Conservation (phyloP, 2,888 invertebrate genomes). For the Nomada hirtipes region DNA sequence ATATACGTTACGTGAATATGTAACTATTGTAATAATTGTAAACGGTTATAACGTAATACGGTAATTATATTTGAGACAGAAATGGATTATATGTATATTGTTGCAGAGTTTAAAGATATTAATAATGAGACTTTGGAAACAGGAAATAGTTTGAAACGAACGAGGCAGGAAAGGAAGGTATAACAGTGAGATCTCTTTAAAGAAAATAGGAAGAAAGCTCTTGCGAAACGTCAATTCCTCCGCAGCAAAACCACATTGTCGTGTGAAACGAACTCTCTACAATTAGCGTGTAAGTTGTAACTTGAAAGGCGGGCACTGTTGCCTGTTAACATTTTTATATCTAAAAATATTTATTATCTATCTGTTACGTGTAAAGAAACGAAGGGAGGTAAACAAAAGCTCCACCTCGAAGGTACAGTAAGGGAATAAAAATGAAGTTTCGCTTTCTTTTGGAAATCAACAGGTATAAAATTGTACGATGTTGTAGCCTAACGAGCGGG, state of each 20-base stretch:
- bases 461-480: slow-evolving; percentile 24
- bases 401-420: no score
- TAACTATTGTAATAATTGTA: slow-evolving; percentile 13
- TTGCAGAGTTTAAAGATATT: not conserved
- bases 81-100: not conserved
- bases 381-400: no score
- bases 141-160: slow-evolving; percentile 47
- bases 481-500: slow-evolving; percentile 39
- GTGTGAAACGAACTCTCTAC: slow-evolving; percentile 20
- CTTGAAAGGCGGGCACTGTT: slow-evolving; percentile 1
- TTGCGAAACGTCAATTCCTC: slow-evolving; percentile 58
- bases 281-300: slow-evolving; percentile 30
- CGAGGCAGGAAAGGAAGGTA: not conserved
- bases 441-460: not conserved
- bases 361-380: not conserved
- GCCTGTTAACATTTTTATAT: slow-evolving; percentile 43
- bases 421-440: not conserved
- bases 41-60: not conserved
- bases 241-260: slow-evolving; percentile 14
- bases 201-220: slow-evolving; percentile 10
- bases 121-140: slow-evolving; percentile 23
- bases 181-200: slow-evolving; percentile 21
- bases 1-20: not conserved
- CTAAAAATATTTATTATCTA: not conserved
- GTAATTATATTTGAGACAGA: slow-evolving; percentile 5